phyloP scores from a whole-genome alignment of 37 sponge, comb jelly and placozoan species.

The Axinella damicornis region DNA sequence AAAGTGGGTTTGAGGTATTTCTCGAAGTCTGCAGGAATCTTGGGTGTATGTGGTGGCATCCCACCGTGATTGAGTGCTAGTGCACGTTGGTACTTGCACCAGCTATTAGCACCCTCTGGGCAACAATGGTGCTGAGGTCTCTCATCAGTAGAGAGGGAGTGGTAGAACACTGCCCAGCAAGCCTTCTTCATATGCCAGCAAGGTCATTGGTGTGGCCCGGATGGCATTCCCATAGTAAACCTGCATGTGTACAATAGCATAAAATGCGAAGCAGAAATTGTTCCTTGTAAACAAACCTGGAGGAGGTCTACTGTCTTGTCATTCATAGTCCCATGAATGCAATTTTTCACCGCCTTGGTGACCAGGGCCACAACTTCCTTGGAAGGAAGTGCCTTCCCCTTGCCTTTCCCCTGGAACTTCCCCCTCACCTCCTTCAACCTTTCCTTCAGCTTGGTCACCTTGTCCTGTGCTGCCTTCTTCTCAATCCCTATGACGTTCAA shows the following conservation, averaged over 20 bases:
- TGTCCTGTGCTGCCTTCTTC: neutral
- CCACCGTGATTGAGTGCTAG: slow-evolving; percentile 9
- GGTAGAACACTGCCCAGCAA: slow-evolving; percentile 51
- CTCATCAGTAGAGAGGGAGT: slow-evolving; percentile 37
- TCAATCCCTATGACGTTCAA: neutral
- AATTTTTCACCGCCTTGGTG: neutral
- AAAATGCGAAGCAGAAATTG: neutral
- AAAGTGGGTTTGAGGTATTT: slow-evolving; percentile 32
- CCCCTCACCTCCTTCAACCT: slow-evolving; percentile 4
- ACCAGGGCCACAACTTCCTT: no score
- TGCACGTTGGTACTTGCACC: slow-evolving; percentile 51
- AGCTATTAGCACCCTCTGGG: slow-evolving; percentile 13
- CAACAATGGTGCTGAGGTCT: slow-evolving; percentile 36
- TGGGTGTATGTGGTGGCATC: slow-evolving; percentile 18
- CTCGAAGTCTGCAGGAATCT: slow-evolving; percentile 9
- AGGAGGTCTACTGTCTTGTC: slow-evolving; percentile 16
- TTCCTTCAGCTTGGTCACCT: slow-evolving; percentile 10
- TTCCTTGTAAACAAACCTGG: neutral
- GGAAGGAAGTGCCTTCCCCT: neutral
- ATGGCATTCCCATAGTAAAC: slow-evolving; percentile 51
- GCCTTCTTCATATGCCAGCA: slow-evolving; percentile 30
- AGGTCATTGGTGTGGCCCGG: slow-evolving; percentile 25
- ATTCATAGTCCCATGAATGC: neutral
- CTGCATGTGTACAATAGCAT: neutral
- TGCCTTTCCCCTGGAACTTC: neutral